phyloP scores from a whole-genome alignment of 2,888 invertebrate genomes.

The Selenia dentaria region DNA sequence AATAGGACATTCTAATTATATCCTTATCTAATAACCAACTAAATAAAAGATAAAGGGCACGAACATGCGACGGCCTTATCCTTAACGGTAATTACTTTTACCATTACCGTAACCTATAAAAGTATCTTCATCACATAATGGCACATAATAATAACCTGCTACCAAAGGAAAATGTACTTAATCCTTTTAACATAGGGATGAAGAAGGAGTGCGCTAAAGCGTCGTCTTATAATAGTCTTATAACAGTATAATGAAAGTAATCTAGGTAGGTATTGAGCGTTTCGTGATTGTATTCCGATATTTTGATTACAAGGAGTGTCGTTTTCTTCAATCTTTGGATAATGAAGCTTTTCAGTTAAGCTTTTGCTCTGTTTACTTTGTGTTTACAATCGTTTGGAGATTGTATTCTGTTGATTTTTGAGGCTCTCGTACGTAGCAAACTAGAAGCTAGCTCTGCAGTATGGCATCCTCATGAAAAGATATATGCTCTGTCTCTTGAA shows the following conservation, averaged over 20 bases:
- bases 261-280: conserved; percentile 10
- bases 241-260: not conserved
- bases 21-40: conserved; percentile 12
- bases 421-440: no score
- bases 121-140: not conserved
- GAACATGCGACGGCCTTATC: conserved; percentile 12
- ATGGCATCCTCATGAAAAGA: no score
- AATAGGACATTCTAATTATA: conserved; percentile 11
- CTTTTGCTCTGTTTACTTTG: not conserved
- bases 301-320: conserved; percentile 6
- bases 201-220: not conserved
- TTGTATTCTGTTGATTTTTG: no score
- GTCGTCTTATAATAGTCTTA: no score
- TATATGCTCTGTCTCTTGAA: no score
- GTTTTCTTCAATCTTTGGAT: conserved; percentile 4
- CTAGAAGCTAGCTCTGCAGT: no score
- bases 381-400: not conserved
- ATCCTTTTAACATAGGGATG: not conserved
- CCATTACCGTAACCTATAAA: not conserved
- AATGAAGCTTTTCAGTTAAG: conserved; percentile 1
- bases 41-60: conserved; percentile 21
- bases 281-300: conserved; percentile 20
- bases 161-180: not conserved
- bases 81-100: conserved; percentile 1
- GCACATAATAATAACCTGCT: not conserved